Conservation (phyloP, 1,140 invertebrate species). For the Diuraphis noxia region DNA sequence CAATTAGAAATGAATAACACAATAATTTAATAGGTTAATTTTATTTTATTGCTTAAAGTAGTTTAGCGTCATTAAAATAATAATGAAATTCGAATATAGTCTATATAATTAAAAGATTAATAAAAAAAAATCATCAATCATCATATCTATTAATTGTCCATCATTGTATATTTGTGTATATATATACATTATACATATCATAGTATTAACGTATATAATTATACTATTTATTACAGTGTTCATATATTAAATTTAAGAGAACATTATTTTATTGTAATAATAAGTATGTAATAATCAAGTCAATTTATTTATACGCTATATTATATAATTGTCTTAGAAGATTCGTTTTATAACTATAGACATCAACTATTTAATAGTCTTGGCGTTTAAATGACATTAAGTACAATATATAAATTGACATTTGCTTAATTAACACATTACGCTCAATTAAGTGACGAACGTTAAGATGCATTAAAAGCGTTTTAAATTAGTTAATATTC, state of each 20-base stretch:
- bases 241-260: neutral
- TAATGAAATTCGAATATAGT: neutral
- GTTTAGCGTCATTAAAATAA: neutral
- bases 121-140: neutral
- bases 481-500: slow-evolving; percentile 4
- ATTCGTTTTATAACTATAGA: slow-evolving; percentile 18
- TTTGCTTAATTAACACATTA: slow-evolving; percentile 21
- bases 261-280: slow-evolving; percentile 11
- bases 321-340: neutral
- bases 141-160: neutral
- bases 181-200: neutral
- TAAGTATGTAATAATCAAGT: neutral
- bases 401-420: neutral
- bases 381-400: neutral
- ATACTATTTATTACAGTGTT: neutral
- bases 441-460: neutral
- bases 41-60: neutral
- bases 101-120: neutral
- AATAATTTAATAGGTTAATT: neutral
- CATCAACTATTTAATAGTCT: neutral
- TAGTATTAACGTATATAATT: neutral
- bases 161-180: too few relatives aligned
- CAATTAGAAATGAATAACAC: neutral
- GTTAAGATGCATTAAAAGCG: neutral
- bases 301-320: neutral